Percentiles rank a stretch among this genome's conserved stretches.
Conservation (phyloP, 2,113 vertebrate genomes). For the Tupaia chinensis region DNA sequence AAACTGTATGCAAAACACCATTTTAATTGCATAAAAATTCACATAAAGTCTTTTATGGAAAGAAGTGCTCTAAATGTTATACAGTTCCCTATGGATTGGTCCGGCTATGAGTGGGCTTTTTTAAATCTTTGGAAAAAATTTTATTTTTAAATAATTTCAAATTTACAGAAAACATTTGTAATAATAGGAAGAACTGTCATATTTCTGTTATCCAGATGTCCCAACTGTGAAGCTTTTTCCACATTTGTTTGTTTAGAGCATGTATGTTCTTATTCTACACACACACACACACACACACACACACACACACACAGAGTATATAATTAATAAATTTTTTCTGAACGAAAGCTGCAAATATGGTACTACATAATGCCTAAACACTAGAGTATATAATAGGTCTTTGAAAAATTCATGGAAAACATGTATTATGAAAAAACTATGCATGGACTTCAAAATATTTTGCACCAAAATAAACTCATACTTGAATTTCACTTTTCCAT, state of each 20-base stretch:
- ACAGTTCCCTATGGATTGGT: background rate
- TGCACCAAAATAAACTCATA: too few relatives aligned
- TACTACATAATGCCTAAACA: background rate
- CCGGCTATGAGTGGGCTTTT: background rate
- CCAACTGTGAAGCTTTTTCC: background rate
- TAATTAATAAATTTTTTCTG: background rate
- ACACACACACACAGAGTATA: background rate
- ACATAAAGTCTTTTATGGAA: conserved; percentile 11
- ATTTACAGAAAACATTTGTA: background rate
- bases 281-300: background rate
- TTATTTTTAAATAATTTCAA: conserved; percentile 36
- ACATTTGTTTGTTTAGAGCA: background rate
- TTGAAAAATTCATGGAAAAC: too few relatives aligned
- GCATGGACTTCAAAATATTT: too few relatives aligned
- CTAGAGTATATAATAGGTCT: background rate
- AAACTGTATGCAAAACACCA: conserved; percentile 10
- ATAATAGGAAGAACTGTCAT: background rate
- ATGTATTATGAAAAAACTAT: too few relatives aligned
- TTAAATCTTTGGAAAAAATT: background rate
- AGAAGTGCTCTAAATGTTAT: conserved; percentile 46
- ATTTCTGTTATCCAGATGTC: background rate
- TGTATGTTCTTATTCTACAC: background rate
- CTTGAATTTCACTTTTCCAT: too few relatives aligned
- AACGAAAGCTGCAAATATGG: background rate
- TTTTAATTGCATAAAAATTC: conserved; percentile 70